Evolutionary conservation across 2,888 invertebrate genomes (phyloP).

Genomic region (Helleia helle): DNA sequence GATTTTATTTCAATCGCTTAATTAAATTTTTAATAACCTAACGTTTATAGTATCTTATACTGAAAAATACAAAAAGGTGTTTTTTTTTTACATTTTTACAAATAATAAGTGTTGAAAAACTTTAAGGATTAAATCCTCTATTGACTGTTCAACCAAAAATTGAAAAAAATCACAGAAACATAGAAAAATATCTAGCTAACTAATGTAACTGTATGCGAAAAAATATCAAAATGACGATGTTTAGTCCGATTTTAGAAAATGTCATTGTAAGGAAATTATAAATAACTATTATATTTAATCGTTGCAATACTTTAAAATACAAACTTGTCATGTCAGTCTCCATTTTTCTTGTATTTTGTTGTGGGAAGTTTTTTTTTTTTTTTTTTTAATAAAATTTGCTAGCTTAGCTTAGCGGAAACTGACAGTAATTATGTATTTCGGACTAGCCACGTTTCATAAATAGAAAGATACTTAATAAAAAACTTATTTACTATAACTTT

Average conservation of each 20-base stretch:
- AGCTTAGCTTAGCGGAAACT: no score
- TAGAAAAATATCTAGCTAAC: constrained; percentile 33
- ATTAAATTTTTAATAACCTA: background rate
- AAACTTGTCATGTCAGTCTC: background rate
- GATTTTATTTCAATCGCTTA: constrained; percentile 1
- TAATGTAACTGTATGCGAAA: constrained; percentile 20
- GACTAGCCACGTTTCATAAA: no score
- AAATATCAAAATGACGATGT: constrained; percentile 48
- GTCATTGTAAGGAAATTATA: constrained; percentile 12
- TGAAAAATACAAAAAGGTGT: constrained; percentile 6
- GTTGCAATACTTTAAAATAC: no score
- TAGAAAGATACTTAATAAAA: no score
- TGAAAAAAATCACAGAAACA: constrained; percentile 60
- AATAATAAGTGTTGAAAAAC: background rate
- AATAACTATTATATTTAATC: constrained; percentile 10
- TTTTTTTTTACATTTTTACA: constrained; percentile 9
- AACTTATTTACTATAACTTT: no score
- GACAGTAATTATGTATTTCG: no score
- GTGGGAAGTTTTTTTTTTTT: background rate
- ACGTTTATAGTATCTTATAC: background rate
- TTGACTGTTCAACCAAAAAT: constrained; percentile 40
- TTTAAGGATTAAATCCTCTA: constrained; percentile 51
- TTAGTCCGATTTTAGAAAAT: constrained; percentile 43
- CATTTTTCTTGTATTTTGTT: constrained; percentile 8
- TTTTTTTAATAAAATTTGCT: background rate